Evolutionary conservation across 2,113 vertebrate species (phyloP), one percentile per base, ranked within the genome.

Genomic region (Cygnus atratus): DNA sequence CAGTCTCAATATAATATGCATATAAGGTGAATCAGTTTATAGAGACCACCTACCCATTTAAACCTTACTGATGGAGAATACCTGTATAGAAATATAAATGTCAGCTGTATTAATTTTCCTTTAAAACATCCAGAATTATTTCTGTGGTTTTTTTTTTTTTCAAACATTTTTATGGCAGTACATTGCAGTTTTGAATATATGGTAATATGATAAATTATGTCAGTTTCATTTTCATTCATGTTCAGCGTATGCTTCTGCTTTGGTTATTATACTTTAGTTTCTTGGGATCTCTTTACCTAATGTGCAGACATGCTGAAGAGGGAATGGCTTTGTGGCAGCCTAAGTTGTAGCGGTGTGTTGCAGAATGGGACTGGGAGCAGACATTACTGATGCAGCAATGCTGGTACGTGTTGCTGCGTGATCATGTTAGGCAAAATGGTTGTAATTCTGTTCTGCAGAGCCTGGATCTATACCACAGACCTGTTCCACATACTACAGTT

Each of bases 261-360:
- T 10, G 6, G 21, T n/a, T 57, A 1, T 0, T 2, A 10, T 59
- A 24, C 68, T 9, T 7, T 12, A 15, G 67, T 68, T 44, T 44
- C 33, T 26, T 7, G 31, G 31, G 29, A 59, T 54, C 29, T 22
- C 59, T 33, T 9, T 4, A 14, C 10, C n/a, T 21, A 1, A 1
- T 0, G 3, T 1, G 0, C 37, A 10, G 71, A 6, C 3, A 10
- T 8, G 2, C 43, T 18, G 72, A 22, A 0, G 11, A 7, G 26
- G 26, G 35, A 9, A 20, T 2, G 11, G 28, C 70, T 50, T 25
- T 17, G 70, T 21, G 39, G 29, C 62, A 24, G 1, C 9, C 9
- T 3, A 1, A 0, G 5, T 3, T 21, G 59, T 7, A 50, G 37
- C 84, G 29, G 2, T 3, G 43, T 6, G 0, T 2, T 24, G 7